phyloP scores from a whole-genome alignment of 1,140 invertebrate species.

The Pseudomyrmex sp. region DNA sequence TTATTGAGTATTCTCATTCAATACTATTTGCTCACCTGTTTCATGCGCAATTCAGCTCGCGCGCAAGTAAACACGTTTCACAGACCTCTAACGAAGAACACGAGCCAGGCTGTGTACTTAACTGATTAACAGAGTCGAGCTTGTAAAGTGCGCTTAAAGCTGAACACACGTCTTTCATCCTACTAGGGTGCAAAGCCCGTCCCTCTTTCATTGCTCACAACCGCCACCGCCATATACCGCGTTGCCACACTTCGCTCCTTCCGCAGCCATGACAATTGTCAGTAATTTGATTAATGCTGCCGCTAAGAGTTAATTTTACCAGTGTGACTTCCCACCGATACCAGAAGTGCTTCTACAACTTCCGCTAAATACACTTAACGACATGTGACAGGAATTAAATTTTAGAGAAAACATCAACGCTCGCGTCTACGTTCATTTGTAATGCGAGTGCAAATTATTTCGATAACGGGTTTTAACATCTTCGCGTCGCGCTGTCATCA shows the following conservation, averaged over 20 bases:
- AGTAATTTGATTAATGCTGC: slow-evolving; percentile 30
- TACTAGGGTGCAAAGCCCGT: slow-evolving; percentile 55
- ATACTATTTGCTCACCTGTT: slow-evolving; percentile 55
- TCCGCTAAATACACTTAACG: not conserved
- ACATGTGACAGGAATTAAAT: not conserved
- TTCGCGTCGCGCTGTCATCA: not conserved
- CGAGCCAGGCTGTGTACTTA: slow-evolving; percentile 62
- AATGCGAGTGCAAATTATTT: slow-evolving; percentile 3
- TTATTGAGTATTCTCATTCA: slow-evolving; percentile 48
- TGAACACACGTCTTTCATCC: slow-evolving; percentile 69
- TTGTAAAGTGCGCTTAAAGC: slow-evolving; percentile 68
- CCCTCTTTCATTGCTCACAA: slow-evolving; percentile 54
- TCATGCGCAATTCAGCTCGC: slow-evolving; percentile 53
- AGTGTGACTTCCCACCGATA: slow-evolving; percentile 9
- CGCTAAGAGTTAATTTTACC: slow-evolving; percentile 18
- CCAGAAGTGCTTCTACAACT: not conserved
- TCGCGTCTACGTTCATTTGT: not conserved
- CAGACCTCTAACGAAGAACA: slow-evolving; percentile 61
- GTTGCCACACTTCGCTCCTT: not conserved
- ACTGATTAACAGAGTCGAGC: slow-evolving; percentile 64
- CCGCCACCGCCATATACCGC: not conserved
- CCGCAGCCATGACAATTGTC: slow-evolving; percentile 1
- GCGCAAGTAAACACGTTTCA: slow-evolving; percentile 58
- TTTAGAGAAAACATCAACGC: not conserved
- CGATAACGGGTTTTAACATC: not conserved